Evolutionary conservation across 2,888 invertebrate genomes (phyloP).

Genomic region (Hofmannophila pseudospretella): DNA sequence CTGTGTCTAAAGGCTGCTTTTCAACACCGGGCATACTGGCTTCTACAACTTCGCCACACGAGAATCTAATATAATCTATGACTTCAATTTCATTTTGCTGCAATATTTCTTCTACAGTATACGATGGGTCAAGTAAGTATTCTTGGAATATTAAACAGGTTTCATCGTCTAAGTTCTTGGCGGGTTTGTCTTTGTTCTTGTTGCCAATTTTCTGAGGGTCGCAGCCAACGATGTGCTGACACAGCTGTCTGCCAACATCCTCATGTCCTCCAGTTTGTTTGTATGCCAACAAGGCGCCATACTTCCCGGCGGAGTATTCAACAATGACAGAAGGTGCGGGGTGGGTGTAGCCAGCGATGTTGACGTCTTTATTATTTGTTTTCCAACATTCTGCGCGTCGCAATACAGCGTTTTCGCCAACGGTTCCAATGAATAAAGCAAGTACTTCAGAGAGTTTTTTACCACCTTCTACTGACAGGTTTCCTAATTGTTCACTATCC

Average conservation of each 20-base stretch:
- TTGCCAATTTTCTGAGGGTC: conserved; percentile 87
- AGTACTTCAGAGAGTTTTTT: conserved; percentile 88
- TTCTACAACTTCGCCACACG: conserved; percentile 85
- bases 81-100: conserved; percentile 81
- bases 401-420: conserved; percentile 94
- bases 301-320: conserved; percentile 85
- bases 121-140: conserved; percentile 86
- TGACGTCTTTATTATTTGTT: conserved; percentile 63
- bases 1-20: conserved; percentile 74
- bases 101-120: conserved; percentile 85
- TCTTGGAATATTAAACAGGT: conserved; percentile 90
- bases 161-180: conserved; percentile 85
- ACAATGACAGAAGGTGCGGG: conserved; percentile 77
- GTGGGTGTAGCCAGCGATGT: conserved; percentile 87
- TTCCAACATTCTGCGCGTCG: conserved; percentile 88
- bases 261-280: conserved; percentile 59
- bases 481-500: conserved; percentile 82
- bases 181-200: conserved; percentile 79
- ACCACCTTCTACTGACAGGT: conserved; percentile 79
- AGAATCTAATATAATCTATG: conserved; percentile 90
- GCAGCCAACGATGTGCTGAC: conserved; percentile 96
- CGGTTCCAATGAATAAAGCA: conserved; percentile 89
- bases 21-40: conserved; percentile 61
- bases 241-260: conserved; percentile 84
- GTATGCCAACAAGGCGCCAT: conserved; percentile 90